phyloP scores from a whole-genome alignment of 2,797 vertebrate species.

The Agapornis canus region DNA sequence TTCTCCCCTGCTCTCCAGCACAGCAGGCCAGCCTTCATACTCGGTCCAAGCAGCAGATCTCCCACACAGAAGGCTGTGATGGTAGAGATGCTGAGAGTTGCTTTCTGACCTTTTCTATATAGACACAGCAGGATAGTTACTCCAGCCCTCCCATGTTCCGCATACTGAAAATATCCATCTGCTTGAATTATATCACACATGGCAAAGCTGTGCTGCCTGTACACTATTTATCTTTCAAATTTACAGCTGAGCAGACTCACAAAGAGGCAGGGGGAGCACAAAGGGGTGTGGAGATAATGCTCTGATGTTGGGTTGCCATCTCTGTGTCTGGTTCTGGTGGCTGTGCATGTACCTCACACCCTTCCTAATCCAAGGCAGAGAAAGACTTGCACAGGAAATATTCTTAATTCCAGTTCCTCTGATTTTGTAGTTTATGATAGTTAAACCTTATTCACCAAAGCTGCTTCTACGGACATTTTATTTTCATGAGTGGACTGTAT shows the following conservation, averaged over 20 bases:
- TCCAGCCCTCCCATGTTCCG: background rate
- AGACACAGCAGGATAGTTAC: background rate
- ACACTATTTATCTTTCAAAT: background rate
- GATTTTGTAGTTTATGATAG: background rate
- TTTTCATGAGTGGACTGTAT: background rate
- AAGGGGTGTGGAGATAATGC: background rate
- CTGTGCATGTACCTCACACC: background rate
- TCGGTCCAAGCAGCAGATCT: background rate
- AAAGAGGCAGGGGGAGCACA: background rate
- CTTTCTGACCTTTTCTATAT: background rate
- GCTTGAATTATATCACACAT: background rate
- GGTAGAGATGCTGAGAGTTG: background rate
- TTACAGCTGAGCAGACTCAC: background rate
- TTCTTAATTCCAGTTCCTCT: background rate
- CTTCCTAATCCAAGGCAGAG: accelerated
- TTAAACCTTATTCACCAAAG: background rate
- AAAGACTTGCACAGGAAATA: background rate
- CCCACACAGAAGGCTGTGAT: background rate
- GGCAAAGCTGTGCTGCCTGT: background rate
- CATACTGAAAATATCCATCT: background rate
- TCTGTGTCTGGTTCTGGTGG: background rate
- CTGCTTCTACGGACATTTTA: background rate
- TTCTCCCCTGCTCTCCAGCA: background rate
- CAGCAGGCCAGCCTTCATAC: background rate
- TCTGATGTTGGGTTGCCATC: background rate